Base-by-base conservation (phyloP, 2,797 vertebrate genomes). In the Rhincodon typus region DNA sequence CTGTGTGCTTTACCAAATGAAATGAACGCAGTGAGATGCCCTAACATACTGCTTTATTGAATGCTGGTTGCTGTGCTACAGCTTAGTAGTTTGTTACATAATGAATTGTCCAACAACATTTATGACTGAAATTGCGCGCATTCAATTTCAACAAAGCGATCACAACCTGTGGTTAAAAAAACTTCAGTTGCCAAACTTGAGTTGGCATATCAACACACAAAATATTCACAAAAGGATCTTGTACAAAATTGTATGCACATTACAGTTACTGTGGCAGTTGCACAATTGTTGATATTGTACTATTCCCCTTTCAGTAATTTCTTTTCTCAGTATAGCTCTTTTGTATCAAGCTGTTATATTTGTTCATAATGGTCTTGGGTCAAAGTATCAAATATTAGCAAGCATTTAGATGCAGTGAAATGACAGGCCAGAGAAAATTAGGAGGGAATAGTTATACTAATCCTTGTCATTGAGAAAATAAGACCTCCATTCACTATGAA, bases 141-240 rank as follows among this genome's bases (percentile, higher is more conserved):
- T 91, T 91, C 88, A 91, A 62, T 66, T 66, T n/a, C 34, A 91
- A 91, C 38, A 66, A 91, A 91, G 57, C 57, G 66, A 66, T 91
- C 17, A 38, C 8, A 38, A 66, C 88, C 57, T 91, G 88, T 62
- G 19, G 88, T 34, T 57, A 91, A 62, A n/a, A 91, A n/a, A 17
- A 21, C 30, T 66, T 38, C 88, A 91, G 88, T 66, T 91, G 88
- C n/a, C 34, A 34, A 66, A n/a, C 34, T 4, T 67, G 66, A 84
- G 15, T 67, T 67, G 88, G 10, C 53, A 62, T 91, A 30, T 38
- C 53, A 21, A 21, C 82, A 21, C 42, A 21, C 88, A 91, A 66
- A 34, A n/a, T 38, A 19, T 66, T 91, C 53, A 91, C 34, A 91
- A 66, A 34, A 90, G 53, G 21, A 90, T 66, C n/a, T 66, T 57